Evolutionary conservation across 2,888 invertebrate genomes (phyloP).

Genomic region (Teleiodes luculella): DNA sequence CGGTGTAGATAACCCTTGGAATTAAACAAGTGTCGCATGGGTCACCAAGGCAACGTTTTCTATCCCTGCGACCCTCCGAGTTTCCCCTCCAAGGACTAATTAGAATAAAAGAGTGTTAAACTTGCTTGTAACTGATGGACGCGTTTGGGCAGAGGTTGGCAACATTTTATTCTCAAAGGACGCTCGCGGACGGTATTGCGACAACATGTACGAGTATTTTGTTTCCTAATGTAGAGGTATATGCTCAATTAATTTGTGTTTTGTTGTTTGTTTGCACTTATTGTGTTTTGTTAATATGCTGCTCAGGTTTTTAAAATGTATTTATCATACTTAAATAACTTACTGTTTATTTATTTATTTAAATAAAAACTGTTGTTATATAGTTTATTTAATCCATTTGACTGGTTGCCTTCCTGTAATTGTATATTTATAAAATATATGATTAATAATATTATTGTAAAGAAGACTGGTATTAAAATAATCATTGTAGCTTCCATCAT

Average conservation of each 20-base stretch:
- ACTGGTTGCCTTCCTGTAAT: no score
- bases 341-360: no score
- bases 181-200: constrained; percentile 28
- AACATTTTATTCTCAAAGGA: constrained; percentile 31
- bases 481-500: no score
- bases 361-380: no score
- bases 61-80: constrained; percentile 43
- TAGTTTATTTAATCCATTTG: no score
- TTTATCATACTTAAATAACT: no score
- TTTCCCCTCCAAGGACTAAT: constrained; percentile 57
- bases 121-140: constrained; percentile 54
- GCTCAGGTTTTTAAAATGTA: no score
- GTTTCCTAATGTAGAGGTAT: constrained; percentile 25
- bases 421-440: no score
- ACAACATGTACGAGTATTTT: constrained; percentile 42
- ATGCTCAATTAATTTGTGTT: constrained; percentile 18
- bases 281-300: no score
- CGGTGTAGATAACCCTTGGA: constrained; percentile 38
- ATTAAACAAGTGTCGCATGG: constrained; percentile 49
- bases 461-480: no score
- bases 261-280: neutral
- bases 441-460: no score
- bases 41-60: constrained; percentile 40
- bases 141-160: constrained; percentile 43
- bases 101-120: constrained; percentile 72